These are phyloP conservation scores for Andrena praecox DNA, from an alignment of 2,888 invertebrate species.

Conservation along the genomic window DNA sequence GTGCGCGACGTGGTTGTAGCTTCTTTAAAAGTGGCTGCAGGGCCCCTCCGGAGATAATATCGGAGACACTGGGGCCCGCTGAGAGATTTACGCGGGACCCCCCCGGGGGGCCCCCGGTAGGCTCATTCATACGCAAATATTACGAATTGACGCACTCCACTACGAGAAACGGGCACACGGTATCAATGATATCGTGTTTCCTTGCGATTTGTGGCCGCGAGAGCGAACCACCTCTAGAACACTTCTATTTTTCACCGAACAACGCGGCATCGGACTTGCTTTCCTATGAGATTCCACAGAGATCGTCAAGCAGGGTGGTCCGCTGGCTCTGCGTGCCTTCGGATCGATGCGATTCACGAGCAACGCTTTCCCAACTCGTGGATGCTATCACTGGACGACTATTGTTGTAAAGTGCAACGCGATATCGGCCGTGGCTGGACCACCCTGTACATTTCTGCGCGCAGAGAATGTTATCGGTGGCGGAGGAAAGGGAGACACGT, in stretches of 20 bases:
- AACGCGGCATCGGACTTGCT: not conserved
- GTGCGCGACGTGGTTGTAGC: constrained; percentile 64
- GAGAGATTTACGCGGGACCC: constrained; percentile 80
- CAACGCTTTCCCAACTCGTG: not conserved
- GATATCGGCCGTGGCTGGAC: not conserved
- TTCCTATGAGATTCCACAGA: not conserved
- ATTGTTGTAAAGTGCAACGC: not conserved
- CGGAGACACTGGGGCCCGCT: constrained; percentile 79
- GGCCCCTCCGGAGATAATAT: constrained; percentile 75
- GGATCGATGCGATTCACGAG: not conserved
- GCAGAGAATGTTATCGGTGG: not conserved
- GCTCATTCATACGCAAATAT: constrained; percentile 82
- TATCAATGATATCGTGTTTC: constrained; percentile 76
- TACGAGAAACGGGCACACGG: constrained; percentile 46
- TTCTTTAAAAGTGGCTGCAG: constrained; percentile 69
- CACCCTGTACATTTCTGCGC: not conserved
- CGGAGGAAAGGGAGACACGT: not conserved
- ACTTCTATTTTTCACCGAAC: constrained; percentile 5
- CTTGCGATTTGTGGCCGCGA: constrained; percentile 58
- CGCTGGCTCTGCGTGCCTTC: not conserved
- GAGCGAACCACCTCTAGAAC: not conserved
- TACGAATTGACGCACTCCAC: constrained; percentile 72
- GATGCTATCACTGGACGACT: too few relatives aligned
- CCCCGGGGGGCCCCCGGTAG: constrained; percentile 68
- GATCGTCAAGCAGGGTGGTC: not conserved